phyloP scores from a whole-genome alignment of 92 coral and sea anemone species.

The Porites rus region DNA sequence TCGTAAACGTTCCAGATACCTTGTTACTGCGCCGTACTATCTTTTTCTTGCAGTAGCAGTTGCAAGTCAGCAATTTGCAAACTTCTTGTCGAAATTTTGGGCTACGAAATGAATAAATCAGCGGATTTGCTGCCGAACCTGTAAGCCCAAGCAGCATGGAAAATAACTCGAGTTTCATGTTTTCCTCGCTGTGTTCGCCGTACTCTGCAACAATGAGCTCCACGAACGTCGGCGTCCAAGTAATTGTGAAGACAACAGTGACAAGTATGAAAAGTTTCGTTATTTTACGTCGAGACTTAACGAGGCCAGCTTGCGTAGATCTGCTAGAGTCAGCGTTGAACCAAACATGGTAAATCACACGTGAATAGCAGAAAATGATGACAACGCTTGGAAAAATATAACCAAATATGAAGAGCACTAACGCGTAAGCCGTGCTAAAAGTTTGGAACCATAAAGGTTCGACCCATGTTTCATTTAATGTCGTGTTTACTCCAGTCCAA shows the following conservation, averaged over 20 bases:
- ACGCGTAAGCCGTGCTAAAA: neutral
- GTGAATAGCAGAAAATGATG: constrained; percentile 37
- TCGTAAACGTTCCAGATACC: neutral
- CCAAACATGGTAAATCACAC: constrained; percentile 60
- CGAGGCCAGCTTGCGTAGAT: constrained; percentile 43
- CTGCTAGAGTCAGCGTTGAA: constrained; percentile 20
- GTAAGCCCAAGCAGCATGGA: constrained; percentile 14
- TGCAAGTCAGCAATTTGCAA: neutral
- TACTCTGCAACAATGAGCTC: constrained; percentile 8
- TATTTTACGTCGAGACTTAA: constrained; percentile 66
- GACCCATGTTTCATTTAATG: neutral
- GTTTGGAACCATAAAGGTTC: constrained; percentile 5
- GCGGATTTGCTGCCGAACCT: constrained; percentile 38
- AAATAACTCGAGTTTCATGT: neutral
- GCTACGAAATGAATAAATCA: constrained; percentile 39
- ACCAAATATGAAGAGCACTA: constrained; percentile 21
- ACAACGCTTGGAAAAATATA: constrained; percentile 40
- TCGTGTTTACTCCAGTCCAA: neutral
- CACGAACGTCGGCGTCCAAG: constrained; percentile 60
- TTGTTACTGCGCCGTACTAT: neutral
- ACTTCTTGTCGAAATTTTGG: constrained; percentile 34
- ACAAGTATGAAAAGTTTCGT: constrained; percentile 56
- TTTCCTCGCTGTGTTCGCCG: neutral
- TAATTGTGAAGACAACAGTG: constrained; percentile 37
- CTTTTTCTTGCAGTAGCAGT: neutral